Evolutionary conservation across 2,113 vertebrate genomes (phyloP), one percentile per base, ranked within the genome.

Genomic region (Halichoerus grypus): DNA sequence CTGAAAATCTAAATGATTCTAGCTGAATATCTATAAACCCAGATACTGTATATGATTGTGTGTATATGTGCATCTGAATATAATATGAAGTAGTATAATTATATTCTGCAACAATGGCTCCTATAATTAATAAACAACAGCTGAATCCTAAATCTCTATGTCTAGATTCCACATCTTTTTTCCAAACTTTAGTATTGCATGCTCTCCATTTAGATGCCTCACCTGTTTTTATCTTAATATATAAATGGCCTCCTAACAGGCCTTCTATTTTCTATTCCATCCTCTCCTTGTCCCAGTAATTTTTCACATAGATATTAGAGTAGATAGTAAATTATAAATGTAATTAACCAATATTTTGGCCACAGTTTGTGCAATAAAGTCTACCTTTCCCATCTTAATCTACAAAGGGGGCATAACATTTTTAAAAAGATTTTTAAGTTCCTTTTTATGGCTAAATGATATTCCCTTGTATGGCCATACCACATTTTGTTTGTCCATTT

Each of bases 1-100:
- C 7, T 97, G 15, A 95, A 77, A 85, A 90, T 79, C 67, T 77
- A 57, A 94, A 91, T 93, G 26, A 57, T 31, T 84, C 77, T 76
- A 61, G 22, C 15, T 83, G 28, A 94, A n/a, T 51, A 76, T 83
- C 11, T 1, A 81, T 63, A 83, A 88, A 81, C 3, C 5, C 46
- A 82, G 94, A 33, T 67, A 51, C 0, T 15, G 2, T 24, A 15
- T 67, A 2, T 22, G 5, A 42, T 8, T 72, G 3, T 82, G 2
- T 84, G 0, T 72, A 49, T 19, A 63, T 26, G 5, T 67, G 5
- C 2, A 94, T n/a, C 7, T 51, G 14, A 76, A 57, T 84, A 57
- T 51, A 80, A 57, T 59, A n/a, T 65, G 51, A 91, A 82, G 8
- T n/a, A 67, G 72, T 16, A 13, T 3, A 77, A 82, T 42, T 94